phyloP scores from a whole-genome alignment of 2,113 vertebrate genomes.

The Varanus salvator region DNA sequence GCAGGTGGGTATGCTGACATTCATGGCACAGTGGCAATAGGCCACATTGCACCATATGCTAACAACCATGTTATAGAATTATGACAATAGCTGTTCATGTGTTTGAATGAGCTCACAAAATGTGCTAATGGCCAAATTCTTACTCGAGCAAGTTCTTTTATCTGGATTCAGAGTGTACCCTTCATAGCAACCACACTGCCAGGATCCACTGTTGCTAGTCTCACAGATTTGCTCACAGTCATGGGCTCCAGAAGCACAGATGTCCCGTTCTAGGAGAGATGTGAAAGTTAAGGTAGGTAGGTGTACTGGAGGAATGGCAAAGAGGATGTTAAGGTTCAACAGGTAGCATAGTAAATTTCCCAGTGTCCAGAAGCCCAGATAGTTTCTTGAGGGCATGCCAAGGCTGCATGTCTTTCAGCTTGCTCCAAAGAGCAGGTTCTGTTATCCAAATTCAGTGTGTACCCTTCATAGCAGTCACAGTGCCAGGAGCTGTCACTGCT shows the following conservation, averaged over 20 bases:
- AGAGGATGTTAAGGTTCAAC: too few relatives aligned
- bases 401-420: too few relatives aligned
- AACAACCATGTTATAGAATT: not conserved
- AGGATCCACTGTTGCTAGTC: conserved; percentile 70
- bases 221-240: conserved; percentile 88
- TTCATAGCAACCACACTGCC: conserved; percentile 85
- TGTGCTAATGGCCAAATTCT: conserved; percentile 49
- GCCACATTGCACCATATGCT: too few relatives aligned
- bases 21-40: too few relatives aligned
- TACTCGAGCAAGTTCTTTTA: conserved; percentile 86
- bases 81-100: not conserved
- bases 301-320: too few relatives aligned
- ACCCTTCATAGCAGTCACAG: conserved; percentile 87
- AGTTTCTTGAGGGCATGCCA: too few relatives aligned
- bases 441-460: conserved; percentile 83
- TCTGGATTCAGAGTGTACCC: conserved; percentile 86
- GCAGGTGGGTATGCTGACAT: not conserved
- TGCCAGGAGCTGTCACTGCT: conserved; percentile 75
- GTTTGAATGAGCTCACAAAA: too few relatives aligned
- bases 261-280: conserved; percentile 75
- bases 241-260: conserved; percentile 81
- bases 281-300: conserved; percentile 35
- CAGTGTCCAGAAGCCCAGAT: too few relatives aligned
- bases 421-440: conserved; percentile 80
- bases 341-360: too few relatives aligned